Percentiles rank a stretch among this genome's conserved stretches.
These are phyloP conservation scores for Mechanitis messenoides DNA, from an alignment of 2,888 invertebrate genomes.

Conservation along the genomic window DNA sequence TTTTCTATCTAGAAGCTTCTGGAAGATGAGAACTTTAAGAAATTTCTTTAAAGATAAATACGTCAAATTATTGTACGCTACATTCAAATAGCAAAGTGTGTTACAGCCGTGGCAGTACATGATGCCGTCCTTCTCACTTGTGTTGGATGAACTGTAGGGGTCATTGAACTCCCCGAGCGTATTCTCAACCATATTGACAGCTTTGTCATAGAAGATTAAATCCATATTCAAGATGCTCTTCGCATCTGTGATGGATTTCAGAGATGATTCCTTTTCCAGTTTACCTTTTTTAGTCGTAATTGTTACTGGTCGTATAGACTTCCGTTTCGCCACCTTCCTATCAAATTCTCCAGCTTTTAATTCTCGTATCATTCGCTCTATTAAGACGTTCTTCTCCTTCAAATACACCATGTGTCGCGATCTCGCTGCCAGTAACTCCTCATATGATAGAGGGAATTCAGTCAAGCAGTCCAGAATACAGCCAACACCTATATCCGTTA, in stretches of 20 bases:
- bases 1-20: constrained; percentile 36
- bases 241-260: constrained; percentile 31
- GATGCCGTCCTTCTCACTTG: constrained; percentile 29
- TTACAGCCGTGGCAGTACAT: constrained; percentile 49
- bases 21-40: constrained; percentile 38
- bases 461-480: constrained; percentile 37
- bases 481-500: constrained; percentile 45
- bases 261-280: constrained; percentile 33
- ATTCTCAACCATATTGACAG: constrained; percentile 34
- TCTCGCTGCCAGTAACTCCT: constrained; percentile 40
- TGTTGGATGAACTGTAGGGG: constrained; percentile 39
- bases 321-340: constrained; percentile 32
- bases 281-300: constrained; percentile 31
- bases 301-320: constrained; percentile 15
- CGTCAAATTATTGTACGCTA: constrained; percentile 50
- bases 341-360: constrained; percentile 35
- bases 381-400: constrained; percentile 35
- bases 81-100: constrained; percentile 44
- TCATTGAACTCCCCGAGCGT: constrained; percentile 40
- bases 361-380: constrained; percentile 32
- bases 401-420: constrained; percentile 37
- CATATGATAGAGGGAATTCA: constrained; percentile 40
- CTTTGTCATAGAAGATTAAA: constrained; percentile 36
- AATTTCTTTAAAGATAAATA: constrained; percentile 42
- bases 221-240: constrained; percentile 33